Base-by-base conservation (phyloP, 2,797 vertebrate genomes). In the Pangasius larnaudii region DNA sequence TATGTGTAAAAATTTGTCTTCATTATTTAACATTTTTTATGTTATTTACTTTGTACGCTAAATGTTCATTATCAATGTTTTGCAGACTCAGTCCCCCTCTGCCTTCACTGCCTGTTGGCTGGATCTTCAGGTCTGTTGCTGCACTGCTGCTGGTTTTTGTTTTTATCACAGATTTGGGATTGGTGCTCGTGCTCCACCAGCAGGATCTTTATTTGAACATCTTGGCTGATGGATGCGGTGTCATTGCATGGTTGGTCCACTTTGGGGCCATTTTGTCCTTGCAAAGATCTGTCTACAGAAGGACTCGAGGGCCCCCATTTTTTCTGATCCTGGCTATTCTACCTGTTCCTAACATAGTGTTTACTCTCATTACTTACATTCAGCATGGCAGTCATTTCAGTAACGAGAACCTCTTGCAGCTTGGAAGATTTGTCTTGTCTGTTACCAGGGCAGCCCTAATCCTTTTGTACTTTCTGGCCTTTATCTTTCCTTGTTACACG, bases 181-280 rank as follows among this genome's bases (percentile, higher is more conserved):
- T 97, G 90, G 96, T 93, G 86, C 93, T 94, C 39, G 91, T 96
- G 56, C 93, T 96, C 33, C 94, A 92, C 81, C 95, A 95, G 63
- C 92, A 91, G 5, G 93, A 94, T 88, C n/a, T 96, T 89, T 97
- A 96, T 84, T 91, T 98, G 88, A 96, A 98, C 65, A 74, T 97
- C 72, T 91, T 99, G 2, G 93, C 96, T 0, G 96, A 95, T 85
- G 89, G 96, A 85, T 96, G 95, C 85, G 95, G 94, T 0, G 10
- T 96, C 33, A 65, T 99, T 92, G 95, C 97, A 11, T 99, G 98
- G 98, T 90, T 97, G 88, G 93, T 96, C 27, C 99, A 99, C 49
- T 92, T 96, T 75, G 36, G 96, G 0, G 88, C 97, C 83, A 89
- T 98, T 16, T 85, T 93, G n/a, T 85, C 91, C 2, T 92, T 98